phyloP scores from a whole-genome alignment of 2,888 invertebrate genomes.

The Sinohyriopsis cumingii region DNA sequence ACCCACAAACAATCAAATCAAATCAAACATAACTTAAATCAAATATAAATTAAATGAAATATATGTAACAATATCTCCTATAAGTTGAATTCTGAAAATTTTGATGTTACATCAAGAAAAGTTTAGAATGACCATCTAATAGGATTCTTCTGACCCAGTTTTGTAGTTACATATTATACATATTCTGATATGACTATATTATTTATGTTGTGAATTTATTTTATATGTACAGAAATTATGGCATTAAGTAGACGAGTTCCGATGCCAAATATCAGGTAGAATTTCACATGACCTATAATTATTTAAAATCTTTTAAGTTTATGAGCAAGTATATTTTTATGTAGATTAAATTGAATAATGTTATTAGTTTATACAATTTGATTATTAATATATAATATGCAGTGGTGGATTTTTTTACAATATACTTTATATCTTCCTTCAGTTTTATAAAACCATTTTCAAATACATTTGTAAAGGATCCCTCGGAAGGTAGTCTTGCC shows the following conservation, averaged over 20 bases:
- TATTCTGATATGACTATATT: background rate
- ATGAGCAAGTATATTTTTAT: background rate
- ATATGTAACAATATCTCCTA: background rate
- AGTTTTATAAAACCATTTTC: background rate
- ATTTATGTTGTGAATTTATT: too few relatives aligned
- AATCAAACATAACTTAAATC: too few relatives aligned
- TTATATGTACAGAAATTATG: background rate
- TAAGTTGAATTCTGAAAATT: background rate
- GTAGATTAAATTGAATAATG: background rate
- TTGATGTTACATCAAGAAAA: background rate
- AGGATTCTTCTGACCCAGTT: too few relatives aligned
- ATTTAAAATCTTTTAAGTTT: too few relatives aligned
- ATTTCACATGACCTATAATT: background rate
- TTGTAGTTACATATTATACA: background rate
- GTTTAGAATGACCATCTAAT: background rate
- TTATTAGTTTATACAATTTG: background rate
- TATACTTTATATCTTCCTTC: background rate
- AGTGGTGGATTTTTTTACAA: background rate
- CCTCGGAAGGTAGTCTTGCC: slow-evolving; percentile 63
- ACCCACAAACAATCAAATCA: too few relatives aligned
- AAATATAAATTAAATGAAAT: too few relatives aligned
- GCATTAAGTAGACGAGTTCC: background rate
- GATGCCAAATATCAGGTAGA: background rate
- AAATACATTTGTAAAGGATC: slow-evolving; percentile 50
- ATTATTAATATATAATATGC: background rate